Conservation (phyloP, 2,888 invertebrate species). For the Stomorhina lunata region DNA sequence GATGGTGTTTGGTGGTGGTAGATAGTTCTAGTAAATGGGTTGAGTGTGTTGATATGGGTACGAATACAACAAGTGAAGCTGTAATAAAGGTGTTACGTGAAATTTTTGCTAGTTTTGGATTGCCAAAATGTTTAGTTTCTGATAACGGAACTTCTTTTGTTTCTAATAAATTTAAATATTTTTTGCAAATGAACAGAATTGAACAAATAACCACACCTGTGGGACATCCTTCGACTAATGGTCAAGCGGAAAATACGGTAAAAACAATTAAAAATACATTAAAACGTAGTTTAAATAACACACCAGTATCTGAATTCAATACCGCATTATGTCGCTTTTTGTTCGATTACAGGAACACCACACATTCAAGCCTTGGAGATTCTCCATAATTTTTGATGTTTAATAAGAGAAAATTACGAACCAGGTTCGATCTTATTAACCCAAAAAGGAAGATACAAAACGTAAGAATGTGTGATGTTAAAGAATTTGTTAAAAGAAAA, state of each 20-base stretch:
- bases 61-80: too few relatives aligned
- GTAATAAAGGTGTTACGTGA: constrained; percentile 44
- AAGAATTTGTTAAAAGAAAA: neutral
- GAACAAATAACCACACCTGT: constrained; percentile 56
- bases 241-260: constrained; percentile 56
- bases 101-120: constrained; percentile 67
- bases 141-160: constrained; percentile 69
- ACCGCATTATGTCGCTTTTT: constrained; percentile 52
- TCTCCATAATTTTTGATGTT: constrained; percentile 62
- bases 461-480: neutral
- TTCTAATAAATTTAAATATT: constrained; percentile 66
- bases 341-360: constrained; percentile 58
- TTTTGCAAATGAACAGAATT: constrained; percentile 62
- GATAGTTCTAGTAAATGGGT: constrained; percentile 68
- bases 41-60: constrained; percentile 63
- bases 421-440: constrained; percentile 59
- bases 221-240: constrained; percentile 57
- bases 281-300: constrained; percentile 48
- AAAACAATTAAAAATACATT: constrained; percentile 61
- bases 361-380: constrained; percentile 48
- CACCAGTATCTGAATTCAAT: constrained; percentile 43
- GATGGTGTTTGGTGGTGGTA: constrained; percentile 56
- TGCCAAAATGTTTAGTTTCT: constrained; percentile 67
- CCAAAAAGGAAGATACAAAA: constrained; percentile 14
- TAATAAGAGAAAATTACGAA: constrained; percentile 53